These are phyloP conservation scores for Emys orbicularis DNA, from an alignment of 2,797 vertebrate genomes.

Conservation along the genomic window DNA sequence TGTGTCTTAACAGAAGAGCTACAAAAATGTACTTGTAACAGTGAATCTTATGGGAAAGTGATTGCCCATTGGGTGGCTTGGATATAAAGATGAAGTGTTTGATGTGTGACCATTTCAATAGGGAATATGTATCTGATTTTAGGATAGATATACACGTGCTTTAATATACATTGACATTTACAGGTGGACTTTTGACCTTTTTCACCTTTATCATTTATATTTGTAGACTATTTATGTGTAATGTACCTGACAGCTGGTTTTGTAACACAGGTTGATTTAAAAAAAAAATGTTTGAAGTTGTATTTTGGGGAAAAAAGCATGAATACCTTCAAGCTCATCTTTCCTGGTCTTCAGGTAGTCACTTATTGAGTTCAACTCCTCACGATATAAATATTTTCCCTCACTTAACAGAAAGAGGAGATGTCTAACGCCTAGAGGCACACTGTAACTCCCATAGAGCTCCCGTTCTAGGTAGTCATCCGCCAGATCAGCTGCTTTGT, in stretches of 20 bases:
- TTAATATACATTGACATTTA: not conserved
- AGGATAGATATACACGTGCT: not conserved
- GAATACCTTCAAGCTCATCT: conserved; percentile 81
- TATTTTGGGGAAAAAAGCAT: conserved; percentile 8
- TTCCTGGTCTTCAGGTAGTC: conserved; percentile 80
- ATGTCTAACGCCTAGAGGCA: conserved; percentile 79
- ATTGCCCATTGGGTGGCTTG: not conserved
- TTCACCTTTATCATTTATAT: not conserved
- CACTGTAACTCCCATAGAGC: conserved; percentile 76
- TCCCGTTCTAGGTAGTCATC: conserved; percentile 83
- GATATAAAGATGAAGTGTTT: not conserved
- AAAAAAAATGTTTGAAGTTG: not conserved
- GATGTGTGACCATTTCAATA: not conserved
- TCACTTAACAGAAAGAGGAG: conserved; percentile 83
- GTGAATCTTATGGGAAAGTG: not conserved
- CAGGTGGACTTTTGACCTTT: not conserved
- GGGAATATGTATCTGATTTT: not conserved
- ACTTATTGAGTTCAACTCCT: conserved; percentile 79
- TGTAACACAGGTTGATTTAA: not conserved
- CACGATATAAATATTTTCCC: conserved; percentile 81
- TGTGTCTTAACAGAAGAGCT: not conserved
- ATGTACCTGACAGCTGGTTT: not conserved
- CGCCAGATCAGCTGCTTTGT: conserved; percentile 82
- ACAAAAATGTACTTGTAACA: not conserved
- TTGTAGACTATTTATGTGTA: not conserved